phyloP scores from a whole-genome alignment of 2,888 invertebrate species.

The Furcula furcula region DNA sequence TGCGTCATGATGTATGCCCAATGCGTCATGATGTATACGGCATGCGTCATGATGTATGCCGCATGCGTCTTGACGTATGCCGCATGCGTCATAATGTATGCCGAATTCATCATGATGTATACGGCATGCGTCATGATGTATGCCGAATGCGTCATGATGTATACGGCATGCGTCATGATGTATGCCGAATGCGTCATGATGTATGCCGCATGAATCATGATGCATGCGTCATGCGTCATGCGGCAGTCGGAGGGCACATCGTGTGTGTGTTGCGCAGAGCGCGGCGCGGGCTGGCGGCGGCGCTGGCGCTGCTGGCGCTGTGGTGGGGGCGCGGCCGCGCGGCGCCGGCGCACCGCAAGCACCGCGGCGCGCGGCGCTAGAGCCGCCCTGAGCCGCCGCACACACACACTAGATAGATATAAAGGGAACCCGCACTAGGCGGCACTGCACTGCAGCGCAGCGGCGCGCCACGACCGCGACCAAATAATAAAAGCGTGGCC shows the following conservation, averaged over 20 bases:
- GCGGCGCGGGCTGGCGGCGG: conserved; percentile 54
- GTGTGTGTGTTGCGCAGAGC: conserved; percentile 40
- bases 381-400: conserved; percentile 68
- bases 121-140: no score
- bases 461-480: conserved; percentile 30
- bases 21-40: no score
- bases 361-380: conserved; percentile 81
- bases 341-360: conserved; percentile 76
- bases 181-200: no score
- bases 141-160: no score
- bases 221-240: neutral
- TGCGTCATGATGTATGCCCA: no score
- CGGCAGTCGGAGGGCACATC: neutral
- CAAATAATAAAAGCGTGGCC: no score
- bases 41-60: no score
- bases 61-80: no score
- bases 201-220: no score
- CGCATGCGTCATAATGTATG: no score
- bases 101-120: no score
- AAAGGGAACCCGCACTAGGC: conserved; percentile 74
- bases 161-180: no score
- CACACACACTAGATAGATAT: conserved; percentile 80
- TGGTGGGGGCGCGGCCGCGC: conserved; percentile 62
- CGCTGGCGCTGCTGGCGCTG: conserved; percentile 65
- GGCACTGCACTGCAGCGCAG: conserved; percentile 17